phyloP scores from a whole-genome alignment of 1,140 invertebrate species.

The Drosophila nikananu region DNA sequence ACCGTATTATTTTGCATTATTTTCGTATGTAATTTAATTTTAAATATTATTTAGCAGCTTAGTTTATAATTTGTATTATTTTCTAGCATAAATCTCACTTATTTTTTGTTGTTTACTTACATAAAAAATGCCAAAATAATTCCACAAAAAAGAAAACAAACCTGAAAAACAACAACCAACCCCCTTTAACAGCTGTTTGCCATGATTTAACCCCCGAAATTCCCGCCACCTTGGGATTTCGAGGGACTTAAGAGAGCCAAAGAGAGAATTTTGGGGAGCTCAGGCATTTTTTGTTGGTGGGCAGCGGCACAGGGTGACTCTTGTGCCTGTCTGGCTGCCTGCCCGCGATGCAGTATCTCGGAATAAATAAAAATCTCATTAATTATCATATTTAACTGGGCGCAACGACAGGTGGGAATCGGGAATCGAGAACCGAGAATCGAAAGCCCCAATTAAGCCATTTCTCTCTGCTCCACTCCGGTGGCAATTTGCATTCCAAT shows the following conservation, averaged over 20 bases:
- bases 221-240: conserved; percentile 5
- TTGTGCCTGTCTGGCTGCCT: conserved; percentile 11
- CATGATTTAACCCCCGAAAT: conserved; percentile 28
- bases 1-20: background rate
- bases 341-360: background rate
- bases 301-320: conserved; percentile 57
- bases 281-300: background rate
- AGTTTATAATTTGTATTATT: background rate
- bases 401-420: conserved; percentile 30
- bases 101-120: background rate
- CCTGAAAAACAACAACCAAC: conserved; percentile 2
- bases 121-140: conserved; percentile 1
- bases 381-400: conserved; percentile 38
- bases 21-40: background rate
- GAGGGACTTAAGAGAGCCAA: conserved; percentile 55
- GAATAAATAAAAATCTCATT: conserved; percentile 24
- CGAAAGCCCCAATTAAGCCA: conserved; percentile 48
- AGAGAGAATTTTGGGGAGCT: conserved; percentile 48
- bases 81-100: background rate
- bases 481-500: conserved; percentile 53
- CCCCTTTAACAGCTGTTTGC: conserved; percentile 15
- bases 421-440: conserved; percentile 15
- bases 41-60: background rate
- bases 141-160: conserved; percentile 3
- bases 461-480: conserved; percentile 27